These are phyloP conservation scores for Anas platyrhynchos DNA, from an alignment of 2,113 vertebrate species.

Conservation along the genomic window DNA sequence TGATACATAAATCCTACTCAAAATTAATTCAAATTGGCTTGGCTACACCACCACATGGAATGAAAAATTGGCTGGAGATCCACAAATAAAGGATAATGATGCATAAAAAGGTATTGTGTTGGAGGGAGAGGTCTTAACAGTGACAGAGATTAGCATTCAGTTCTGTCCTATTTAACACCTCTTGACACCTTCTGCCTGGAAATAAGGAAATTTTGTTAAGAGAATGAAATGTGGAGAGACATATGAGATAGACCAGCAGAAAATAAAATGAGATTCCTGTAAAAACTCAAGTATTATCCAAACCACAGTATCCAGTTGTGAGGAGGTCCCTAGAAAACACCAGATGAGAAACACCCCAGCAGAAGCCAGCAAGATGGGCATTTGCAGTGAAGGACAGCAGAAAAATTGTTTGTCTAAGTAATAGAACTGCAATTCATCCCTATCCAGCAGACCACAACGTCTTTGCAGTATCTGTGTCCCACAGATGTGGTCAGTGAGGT, in stretches of 20 bases:
- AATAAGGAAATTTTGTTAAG: not conserved
- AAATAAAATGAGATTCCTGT: not conserved
- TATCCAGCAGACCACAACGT: not conserved
- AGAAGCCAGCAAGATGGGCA: not conserved
- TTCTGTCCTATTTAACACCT: conserved; percentile 26
- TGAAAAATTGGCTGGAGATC: conserved; percentile 28
- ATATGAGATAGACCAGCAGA: not conserved
- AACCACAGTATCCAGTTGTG: not conserved
- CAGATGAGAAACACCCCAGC: not conserved
- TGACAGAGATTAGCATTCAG: not conserved
- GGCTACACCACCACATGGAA: conserved; percentile 28
- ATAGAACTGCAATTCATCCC: not conserved
- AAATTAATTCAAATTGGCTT: conserved; percentile 57
- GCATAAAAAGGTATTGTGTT: conserved; percentile 31
- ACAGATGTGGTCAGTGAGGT: not conserved
- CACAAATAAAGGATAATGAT: conserved; percentile 55
- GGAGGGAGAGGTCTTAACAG: not conserved
- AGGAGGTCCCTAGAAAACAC: not conserved
- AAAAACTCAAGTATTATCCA: not conserved
- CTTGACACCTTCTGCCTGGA: not conserved
- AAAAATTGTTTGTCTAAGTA: not conserved
- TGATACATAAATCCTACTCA: conserved; percentile 54
- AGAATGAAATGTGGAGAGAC: not conserved
- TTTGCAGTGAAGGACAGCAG: not conserved
- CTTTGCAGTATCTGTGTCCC: not conserved